Evolutionary conservation across 2,797 vertebrate genomes (phyloP), one percentile per base, ranked within the genome.

Genomic region (Lophotriccus pileatus): DNA sequence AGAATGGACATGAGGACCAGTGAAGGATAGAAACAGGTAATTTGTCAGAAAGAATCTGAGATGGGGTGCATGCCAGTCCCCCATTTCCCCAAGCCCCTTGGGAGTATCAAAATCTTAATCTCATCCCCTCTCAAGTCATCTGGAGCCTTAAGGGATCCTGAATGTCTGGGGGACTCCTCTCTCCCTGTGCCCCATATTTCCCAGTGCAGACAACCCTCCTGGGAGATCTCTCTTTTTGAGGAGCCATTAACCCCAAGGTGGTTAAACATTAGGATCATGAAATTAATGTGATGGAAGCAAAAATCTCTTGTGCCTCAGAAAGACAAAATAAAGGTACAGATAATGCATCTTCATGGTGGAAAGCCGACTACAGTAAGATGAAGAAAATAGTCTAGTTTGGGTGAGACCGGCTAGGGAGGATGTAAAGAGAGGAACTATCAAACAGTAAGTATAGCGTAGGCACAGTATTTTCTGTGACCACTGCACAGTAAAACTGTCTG

Each of bases 1-100:
- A 53, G 37, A 81, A 84, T 0, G 0, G 32, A 78, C 0, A 0
- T 17, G 20, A 84, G 28, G 46, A 89, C 10, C 37, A 36, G 27
- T 14, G 27, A 66, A 78, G 25, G 50, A 78, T 1, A 1, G 34
- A 50, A 92, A 79, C 4, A 43, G 34, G 14, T 18, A 50, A 58
- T 23, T 2, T 34, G 24, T 30, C 19, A 82, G 49, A 36, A 41
- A 52, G 27, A 73, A 55, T 67, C 16, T 27, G 39, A 91, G 34
- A 68, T 15, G 10, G 7, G 20, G 30, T 76, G 6, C 27, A 12
- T 30, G 28, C 6, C 55, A 78, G 37, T 6, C 13, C 22, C 21
- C 6, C 6, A 14, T 53, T 75, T 79, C 53, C 30, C 30, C 36
- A 93, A 39, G 13, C 2, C 7, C 21, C 24, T 59, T 9, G 21